Percentiles rank a stretch among this genome's conserved stretches.
These are phyloP conservation scores for Dynastes hyllus DNA, from an alignment of 2,888 invertebrate genomes.

Conservation along the genomic window DNA sequence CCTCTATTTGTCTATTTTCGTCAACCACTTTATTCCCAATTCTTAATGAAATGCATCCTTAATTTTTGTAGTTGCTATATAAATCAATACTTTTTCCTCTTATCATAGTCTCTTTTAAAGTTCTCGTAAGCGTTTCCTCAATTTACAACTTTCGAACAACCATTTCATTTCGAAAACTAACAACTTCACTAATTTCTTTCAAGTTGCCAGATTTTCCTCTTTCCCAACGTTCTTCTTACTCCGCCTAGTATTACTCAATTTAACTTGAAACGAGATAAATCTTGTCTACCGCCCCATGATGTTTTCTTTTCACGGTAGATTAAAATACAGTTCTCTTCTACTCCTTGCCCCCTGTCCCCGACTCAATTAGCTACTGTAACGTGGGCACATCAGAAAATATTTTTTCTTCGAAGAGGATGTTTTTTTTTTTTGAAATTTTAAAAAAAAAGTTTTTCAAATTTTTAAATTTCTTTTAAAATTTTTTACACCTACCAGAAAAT, in stretches of 20 bases:
- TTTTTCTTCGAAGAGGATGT: background rate
- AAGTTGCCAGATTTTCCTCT: background rate
- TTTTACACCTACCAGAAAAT: too few relatives aligned
- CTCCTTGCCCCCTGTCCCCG: background rate
- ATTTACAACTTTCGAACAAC: constrained; percentile 27
- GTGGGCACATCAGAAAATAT: background rate
- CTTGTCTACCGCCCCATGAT: background rate
- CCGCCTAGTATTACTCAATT: constrained; percentile 22
- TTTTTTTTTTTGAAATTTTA: too few relatives aligned
- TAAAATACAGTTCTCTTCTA: constrained; percentile 1
- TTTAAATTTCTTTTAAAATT: too few relatives aligned
- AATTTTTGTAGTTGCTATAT: too few relatives aligned
- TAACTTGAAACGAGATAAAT: constrained; percentile 29
- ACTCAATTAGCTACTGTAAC: constrained; percentile 7
- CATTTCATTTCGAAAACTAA: constrained; percentile 28
- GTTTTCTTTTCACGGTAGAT: constrained; percentile 19
- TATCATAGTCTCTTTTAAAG: background rate
- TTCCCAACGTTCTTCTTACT: background rate
- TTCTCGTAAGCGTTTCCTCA: background rate
- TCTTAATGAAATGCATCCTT: too few relatives aligned
- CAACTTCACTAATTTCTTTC: constrained; percentile 35
- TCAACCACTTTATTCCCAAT: too few relatives aligned
- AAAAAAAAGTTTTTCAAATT: background rate
- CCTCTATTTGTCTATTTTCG: too few relatives aligned
- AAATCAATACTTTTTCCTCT: background rate